Evolutionary conservation across 2,113 vertebrate genomes (phyloP).

Genomic region (Ptilonorhynchus violaceus): DNA sequence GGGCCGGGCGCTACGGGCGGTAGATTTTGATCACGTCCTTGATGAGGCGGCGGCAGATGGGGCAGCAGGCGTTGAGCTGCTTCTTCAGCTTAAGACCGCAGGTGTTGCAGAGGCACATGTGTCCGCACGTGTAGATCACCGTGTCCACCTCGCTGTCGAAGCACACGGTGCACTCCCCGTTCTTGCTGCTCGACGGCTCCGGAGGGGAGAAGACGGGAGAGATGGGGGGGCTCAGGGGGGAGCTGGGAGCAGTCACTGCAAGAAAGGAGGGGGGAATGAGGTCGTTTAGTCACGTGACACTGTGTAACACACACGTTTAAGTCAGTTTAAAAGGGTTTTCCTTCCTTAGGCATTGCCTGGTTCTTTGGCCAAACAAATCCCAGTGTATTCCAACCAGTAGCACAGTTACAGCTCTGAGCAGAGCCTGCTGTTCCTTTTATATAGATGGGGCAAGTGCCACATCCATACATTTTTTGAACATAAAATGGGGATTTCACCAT

Average conservation of each 20-base stretch:
- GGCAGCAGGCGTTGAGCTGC: constrained; percentile 93
- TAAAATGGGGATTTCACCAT: not conserved
- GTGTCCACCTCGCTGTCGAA: constrained; percentile 98
- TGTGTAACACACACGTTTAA: not conserved
- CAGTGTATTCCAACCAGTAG: not conserved
- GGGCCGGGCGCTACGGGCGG: constrained; percentile 78
- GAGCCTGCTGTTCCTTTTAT: not conserved
- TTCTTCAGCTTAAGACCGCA: constrained; percentile 94
- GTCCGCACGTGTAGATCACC: constrained; percentile 97
- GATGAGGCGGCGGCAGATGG: constrained; percentile 94
- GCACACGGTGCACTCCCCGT: constrained; percentile 92
- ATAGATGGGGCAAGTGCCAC: not conserved
- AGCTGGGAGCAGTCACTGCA: constrained; percentile 95
- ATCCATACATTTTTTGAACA: not conserved
- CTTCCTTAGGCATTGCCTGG: not conserved
- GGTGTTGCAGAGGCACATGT: constrained; percentile 97
- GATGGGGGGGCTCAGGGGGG: constrained; percentile 88
- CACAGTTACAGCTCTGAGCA: not conserved
- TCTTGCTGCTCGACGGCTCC: constrained; percentile 81
- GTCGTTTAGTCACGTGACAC: not conserved
- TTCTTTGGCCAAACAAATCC: not conserved
- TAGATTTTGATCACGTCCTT: constrained; percentile 99
- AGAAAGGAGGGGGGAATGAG: not conserved
- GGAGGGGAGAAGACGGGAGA: constrained; percentile 84
- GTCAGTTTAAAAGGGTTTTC: not conserved